phyloP scores from a whole-genome alignment of 2,797 vertebrate species.

The Anguilla pacifica region DNA sequence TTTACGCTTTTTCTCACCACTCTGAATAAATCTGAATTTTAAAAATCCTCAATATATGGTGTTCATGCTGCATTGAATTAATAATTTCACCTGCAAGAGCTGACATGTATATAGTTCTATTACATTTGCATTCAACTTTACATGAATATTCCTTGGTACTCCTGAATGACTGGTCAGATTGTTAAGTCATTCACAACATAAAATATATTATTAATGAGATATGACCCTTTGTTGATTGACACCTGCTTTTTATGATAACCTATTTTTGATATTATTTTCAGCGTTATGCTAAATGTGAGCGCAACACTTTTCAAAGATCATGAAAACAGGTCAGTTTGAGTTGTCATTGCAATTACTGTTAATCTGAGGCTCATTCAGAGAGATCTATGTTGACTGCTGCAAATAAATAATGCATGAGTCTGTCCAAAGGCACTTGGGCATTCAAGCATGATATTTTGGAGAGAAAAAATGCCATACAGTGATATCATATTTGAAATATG shows the following conservation, averaged over 20 bases:
- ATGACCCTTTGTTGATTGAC: background rate
- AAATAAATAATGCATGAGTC: slow-evolving; percentile 92
- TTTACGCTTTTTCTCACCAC: background rate
- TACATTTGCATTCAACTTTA: background rate
- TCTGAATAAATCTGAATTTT: background rate
- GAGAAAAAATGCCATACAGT: slow-evolving; percentile 21
- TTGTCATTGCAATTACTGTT: slow-evolving; percentile 87
- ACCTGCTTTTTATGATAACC: background rate
- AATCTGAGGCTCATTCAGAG: slow-evolving; percentile 75
- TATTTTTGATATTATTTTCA: background rate
- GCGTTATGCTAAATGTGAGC: background rate
- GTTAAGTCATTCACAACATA: background rate
- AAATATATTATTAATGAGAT: background rate
- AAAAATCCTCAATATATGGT: background rate
- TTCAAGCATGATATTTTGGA: slow-evolving; percentile 85
- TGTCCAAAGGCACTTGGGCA: slow-evolving; percentile 90
- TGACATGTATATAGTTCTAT: too few species aligned
- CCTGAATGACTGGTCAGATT: background rate
- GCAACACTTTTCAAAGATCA: slow-evolving; percentile 49
- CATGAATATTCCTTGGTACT: background rate
- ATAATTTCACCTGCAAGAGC: too few species aligned
- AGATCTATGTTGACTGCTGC: slow-evolving; percentile 81
- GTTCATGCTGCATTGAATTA: background rate
- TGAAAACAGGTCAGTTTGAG: slow-evolving; percentile 68
- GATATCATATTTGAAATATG: background rate